A percentile compares a stretch with the other conserved stretches of the same genome.
Conservation (phyloP, 92 coral and sea anemone species). For the Palythoa caribaeorum region DNA sequence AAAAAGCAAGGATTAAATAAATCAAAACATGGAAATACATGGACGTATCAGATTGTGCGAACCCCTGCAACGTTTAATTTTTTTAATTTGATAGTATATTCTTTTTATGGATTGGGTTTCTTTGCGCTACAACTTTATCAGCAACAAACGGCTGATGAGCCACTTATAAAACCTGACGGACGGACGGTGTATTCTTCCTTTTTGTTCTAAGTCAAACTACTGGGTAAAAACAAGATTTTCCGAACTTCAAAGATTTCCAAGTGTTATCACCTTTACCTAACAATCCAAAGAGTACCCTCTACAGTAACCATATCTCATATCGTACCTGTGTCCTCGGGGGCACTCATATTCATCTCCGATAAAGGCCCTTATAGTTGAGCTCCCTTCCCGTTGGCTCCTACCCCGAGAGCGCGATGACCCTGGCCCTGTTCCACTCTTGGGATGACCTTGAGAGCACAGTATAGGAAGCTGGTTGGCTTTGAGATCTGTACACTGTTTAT, state of each 20-base stretch:
- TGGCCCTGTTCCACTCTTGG: constrained; percentile 57
- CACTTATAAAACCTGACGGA: too few species aligned
- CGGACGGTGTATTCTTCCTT: too few species aligned
- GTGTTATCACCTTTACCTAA: neutral
- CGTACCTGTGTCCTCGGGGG: constrained; percentile 98
- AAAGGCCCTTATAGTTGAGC: constrained; percentile 86
- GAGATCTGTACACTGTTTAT: constrained; percentile 84
- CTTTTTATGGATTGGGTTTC: too few species aligned
- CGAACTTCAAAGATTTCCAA: neutral
- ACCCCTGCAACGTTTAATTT: too few species aligned
- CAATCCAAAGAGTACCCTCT: neutral
- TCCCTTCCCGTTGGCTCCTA: constrained; percentile 84
- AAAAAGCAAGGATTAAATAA: too few species aligned
- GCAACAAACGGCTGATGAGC: too few species aligned
- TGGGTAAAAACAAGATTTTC: too few species aligned
- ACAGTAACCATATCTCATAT: neutral
- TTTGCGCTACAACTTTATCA: too few species aligned
- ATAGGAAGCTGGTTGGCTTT: constrained; percentile 74
- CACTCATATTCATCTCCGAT: constrained; percentile 98
- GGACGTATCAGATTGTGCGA: too few species aligned
- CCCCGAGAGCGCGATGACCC: constrained; percentile 82
- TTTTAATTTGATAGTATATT: too few species aligned
- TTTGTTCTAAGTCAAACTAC: too few species aligned
- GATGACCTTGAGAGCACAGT: constrained; percentile 48
- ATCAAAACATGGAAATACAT: too few species aligned